Base-by-base conservation (phyloP, 2,113 vertebrate genomes). In the Oreochromis tanganicae region DNA sequence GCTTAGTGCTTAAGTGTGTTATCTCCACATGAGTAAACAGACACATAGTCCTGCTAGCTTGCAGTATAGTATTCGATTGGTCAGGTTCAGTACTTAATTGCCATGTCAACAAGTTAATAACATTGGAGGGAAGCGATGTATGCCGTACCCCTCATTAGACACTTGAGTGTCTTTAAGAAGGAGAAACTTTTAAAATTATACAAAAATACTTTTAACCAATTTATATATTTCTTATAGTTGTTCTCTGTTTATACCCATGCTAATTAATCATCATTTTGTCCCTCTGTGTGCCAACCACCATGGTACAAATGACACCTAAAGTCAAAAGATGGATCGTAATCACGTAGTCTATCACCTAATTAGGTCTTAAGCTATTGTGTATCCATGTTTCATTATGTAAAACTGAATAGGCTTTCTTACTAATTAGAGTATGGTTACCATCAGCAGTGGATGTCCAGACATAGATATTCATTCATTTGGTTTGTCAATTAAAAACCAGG, bases 401-500 rank as follows among this genome's bases (percentile, higher is more conserved):
- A 38, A 46, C 73, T 90, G 48, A 93, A 95, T 84, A 85, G 82
- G 59, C 66, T 81, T 88, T 80, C 50, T n/a, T 38, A 14, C 85
- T 93, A 90, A 95, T 93, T 89, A 89, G 90, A 89, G 73, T 68
- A 85, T 91, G 84, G 87, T 32, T 91, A 73, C 83, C 85, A 87
- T 93, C 68, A 92, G 86, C 83, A 52, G 5, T 91, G 87, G 89
- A 4, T 89, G 88, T 93, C 87, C 87, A 90, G 61, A 90, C 89
- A 81, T 87, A 59, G 81, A 46, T 90, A 83, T 93, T 90, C 81
- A 91, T 93, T 92, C 85, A 86, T 88, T 88, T 66, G 61, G 88
- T 88, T 93, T 90, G 85, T 90, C 89, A 90, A 90, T 93, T 94
- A 92, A 89, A 89, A 91, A 83, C 82, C 78, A 87, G 86, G 24